A percentile compares a stretch with the other conserved stretches of the same genome.
phyloP scores from a whole-genome alignment of 2,113 vertebrate species.

The Hoplias malabaricus region DNA sequence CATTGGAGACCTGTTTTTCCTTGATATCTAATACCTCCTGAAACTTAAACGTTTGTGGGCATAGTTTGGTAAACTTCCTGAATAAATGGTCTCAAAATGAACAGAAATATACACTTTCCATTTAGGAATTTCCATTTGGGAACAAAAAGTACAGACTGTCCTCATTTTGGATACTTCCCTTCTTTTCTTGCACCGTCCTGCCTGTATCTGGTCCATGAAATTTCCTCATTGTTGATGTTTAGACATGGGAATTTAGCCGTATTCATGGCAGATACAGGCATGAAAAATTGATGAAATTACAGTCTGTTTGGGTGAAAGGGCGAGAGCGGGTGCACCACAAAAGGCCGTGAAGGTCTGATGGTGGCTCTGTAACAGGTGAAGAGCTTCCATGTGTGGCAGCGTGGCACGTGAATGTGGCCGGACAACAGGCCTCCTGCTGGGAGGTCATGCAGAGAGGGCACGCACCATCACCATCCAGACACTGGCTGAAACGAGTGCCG shows the following conservation, averaged over 20 bases:
- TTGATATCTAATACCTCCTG: too few species aligned
- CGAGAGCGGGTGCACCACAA: slow-evolving; percentile 63
- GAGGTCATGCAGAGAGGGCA: slow-evolving; percentile 69
- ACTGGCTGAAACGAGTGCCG: slow-evolving; percentile 48
- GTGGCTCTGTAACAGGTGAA: slow-evolving; percentile 82
- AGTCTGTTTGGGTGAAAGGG: slow-evolving; percentile 78
- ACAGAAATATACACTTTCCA: not conserved
- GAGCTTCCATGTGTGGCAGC: slow-evolving; percentile 63
- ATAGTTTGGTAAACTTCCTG: too few species aligned
- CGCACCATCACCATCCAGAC: slow-evolving; percentile 55
- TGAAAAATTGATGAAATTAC: slow-evolving; percentile 87
- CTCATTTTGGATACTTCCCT: slow-evolving; percentile 41
- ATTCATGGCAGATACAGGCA: slow-evolving; percentile 79
- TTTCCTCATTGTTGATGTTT: slow-evolving; percentile 80
- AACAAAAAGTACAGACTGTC: not conserved
- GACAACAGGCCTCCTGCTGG: slow-evolving; percentile 69
- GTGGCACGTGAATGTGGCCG: slow-evolving; percentile 68
- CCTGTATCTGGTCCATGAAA: slow-evolving; percentile 79
- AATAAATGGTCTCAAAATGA: not conserved
- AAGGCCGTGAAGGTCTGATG: slow-evolving; percentile 71
- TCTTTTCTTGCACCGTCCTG: slow-evolving; percentile 47
- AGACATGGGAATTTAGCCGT: slow-evolving; percentile 82
- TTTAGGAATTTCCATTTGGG: not conserved
- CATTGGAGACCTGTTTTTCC: too few species aligned
- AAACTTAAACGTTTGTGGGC: too few species aligned